Evolutionary conservation across 1,140 invertebrate species (phyloP).

Genomic region (Homalodisca vitripennis): DNA sequence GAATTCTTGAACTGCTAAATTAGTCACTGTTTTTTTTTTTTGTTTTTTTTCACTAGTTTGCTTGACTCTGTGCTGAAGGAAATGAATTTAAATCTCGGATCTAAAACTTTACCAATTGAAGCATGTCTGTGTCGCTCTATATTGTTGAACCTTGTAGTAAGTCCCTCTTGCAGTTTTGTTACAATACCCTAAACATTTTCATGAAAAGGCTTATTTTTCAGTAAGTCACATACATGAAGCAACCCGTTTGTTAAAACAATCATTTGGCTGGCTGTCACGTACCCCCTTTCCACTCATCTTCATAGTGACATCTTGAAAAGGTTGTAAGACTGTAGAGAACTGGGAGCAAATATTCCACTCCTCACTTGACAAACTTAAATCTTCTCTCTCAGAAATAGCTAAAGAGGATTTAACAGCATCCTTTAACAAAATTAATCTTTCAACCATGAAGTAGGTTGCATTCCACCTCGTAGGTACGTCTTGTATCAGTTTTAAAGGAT

Average conservation of each 20-base stretch:
- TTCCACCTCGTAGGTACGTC: constrained; percentile 46
- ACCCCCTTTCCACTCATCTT: too few species aligned
- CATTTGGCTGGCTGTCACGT: too few species aligned
- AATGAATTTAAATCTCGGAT: constrained; percentile 20
- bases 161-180: constrained; percentile 38
- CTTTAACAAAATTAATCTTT: constrained; percentile 44
- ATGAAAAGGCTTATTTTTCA: too few species aligned
- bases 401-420: constrained; percentile 41
- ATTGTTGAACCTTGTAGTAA: constrained; percentile 42
- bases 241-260: too few species aligned
- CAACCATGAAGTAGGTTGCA: constrained; percentile 46
- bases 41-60: not conserved
- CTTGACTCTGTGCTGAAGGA: not conserved
- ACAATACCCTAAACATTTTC: too few species aligned
- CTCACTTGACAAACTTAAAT: too few species aligned
- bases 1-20: not conserved
- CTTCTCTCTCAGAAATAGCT: constrained; percentile 43
- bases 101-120: constrained; percentile 44
- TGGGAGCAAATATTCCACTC: too few species aligned
- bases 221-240: too few species aligned
- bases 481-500: constrained; percentile 42
- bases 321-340: too few species aligned
- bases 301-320: too few species aligned
- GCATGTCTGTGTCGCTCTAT: constrained; percentile 44
- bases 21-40: not conserved